These are phyloP conservation scores for Drosophila obscura DNA, from an alignment of 1,140 invertebrate species.

Conservation along the genomic window DNA sequence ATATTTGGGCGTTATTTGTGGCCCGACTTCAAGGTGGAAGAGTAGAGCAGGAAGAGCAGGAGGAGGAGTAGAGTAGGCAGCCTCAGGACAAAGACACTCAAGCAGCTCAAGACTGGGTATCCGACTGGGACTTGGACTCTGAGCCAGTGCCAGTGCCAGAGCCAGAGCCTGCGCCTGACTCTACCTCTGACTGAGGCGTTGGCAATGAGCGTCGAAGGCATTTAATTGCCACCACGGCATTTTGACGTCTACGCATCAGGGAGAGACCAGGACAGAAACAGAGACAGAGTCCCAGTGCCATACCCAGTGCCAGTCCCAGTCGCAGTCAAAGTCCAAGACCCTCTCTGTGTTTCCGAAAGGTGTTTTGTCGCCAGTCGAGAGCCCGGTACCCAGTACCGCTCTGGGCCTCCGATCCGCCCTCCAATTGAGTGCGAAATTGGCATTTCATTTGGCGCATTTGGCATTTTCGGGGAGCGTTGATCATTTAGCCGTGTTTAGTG, in stretches of 20 bases:
- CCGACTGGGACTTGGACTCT: not conserved
- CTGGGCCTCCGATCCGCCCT: slow-evolving; percentile 19
- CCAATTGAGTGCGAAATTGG: slow-evolving; percentile 77
- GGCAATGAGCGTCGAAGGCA: slow-evolving; percentile 66
- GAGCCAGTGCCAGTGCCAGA: slow-evolving; percentile 12
- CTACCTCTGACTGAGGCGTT: slow-evolving; percentile 51
- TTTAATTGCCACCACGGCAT: slow-evolving; percentile 77
- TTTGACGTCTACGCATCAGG: slow-evolving; percentile 69
- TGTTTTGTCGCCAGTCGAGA: slow-evolving; percentile 60
- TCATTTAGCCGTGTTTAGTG: slow-evolving; percentile 79
- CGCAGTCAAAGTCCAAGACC: slow-evolving; percentile 1
- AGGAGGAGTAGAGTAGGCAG: slow-evolving; percentile 9
- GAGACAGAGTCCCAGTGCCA: not conserved
- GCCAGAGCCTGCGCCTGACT: slow-evolving; percentile 1
- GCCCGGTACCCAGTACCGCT: no score
- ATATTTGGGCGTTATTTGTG: slow-evolving; percentile 82
- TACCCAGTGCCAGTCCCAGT: not conserved
- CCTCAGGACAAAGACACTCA: slow-evolving; percentile 29
- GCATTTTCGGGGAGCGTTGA: slow-evolving; percentile 69
- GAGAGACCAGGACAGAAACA: slow-evolving; percentile 16
- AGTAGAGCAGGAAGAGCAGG: not conserved
- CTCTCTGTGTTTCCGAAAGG: slow-evolving; percentile 46
- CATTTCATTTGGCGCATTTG: slow-evolving; percentile 79
- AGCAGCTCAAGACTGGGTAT: slow-evolving; percentile 1
- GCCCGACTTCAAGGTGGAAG: slow-evolving; percentile 33